phyloP scores from a whole-genome alignment of 2,113 vertebrate genomes.

The Prietella phreatophila region DNA sequence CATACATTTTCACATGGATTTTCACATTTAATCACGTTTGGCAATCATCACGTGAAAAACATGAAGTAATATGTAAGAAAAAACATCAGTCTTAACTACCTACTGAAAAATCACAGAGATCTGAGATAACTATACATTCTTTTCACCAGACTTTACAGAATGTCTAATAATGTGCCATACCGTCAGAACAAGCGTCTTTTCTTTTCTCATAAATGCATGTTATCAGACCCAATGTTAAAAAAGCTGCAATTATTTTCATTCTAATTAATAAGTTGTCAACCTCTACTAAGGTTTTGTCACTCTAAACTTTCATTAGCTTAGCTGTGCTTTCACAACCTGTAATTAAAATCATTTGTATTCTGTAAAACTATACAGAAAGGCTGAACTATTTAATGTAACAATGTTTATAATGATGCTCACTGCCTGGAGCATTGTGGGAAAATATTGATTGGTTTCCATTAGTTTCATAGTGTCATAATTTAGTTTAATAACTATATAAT shows the following conservation, averaged over 20 bases:
- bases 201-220: neutral
- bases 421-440: neutral
- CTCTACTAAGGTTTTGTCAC: neutral
- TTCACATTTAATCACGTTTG: too few species aligned
- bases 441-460: neutral
- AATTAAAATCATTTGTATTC: neutral
- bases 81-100: neutral
- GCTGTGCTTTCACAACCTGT: neutral
- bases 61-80: neutral
- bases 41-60: too few species aligned
- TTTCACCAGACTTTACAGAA: neutral
- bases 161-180: neutral
- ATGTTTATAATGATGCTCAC: neutral
- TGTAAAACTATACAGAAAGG: neutral
- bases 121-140: too few species aligned
- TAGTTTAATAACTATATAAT: too few species aligned
- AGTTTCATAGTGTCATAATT: too few species aligned
- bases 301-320: neutral
- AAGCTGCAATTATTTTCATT: neutral
- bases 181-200: neutral
- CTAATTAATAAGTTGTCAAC: neutral
- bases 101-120: neutral
- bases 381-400: neutral
- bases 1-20: too few species aligned
- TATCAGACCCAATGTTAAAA: neutral